Evolutionary conservation across 2,113 vertebrate species (phyloP), one percentile per base, ranked within the genome.

Genomic region (Halichoerus grypus): DNA sequence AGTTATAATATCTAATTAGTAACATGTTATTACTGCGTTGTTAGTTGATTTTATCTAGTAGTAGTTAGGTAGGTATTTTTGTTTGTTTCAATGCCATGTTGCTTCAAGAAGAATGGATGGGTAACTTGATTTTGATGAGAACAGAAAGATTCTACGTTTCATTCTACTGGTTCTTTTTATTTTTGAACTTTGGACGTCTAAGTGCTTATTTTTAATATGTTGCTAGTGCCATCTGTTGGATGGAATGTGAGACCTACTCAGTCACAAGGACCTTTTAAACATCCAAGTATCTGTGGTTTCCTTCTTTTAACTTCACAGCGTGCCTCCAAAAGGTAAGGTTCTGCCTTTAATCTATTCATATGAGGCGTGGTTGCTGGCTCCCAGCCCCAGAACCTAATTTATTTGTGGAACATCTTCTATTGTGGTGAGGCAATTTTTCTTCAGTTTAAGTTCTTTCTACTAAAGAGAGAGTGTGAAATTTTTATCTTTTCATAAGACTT

Each of bases 141-240:
- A 59, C 24, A 55, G 63, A 79, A 74, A 24, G 55, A 80, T 85
- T 88, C 69, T 21, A 51, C 10, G 21, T 81, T 15, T 90, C 22
- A 36, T 91, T 67, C 80, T 10, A 57, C 12, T 53, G 51, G 6
- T 46, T 86, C 10, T 89, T 57, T 90, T 91, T 83, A 46, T 51
- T 51, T 15, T 36, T 84, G 55, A 92, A 85, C 31, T 39, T 65
- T 26, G 5, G 28, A 39, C 8, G 4, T 63, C 24, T 22, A 82
- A 3, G 15, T 63, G 46, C n/a, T 94, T 84, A 90, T 97, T 96
- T 69, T 82, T 28, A 9, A 33, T 67, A 93, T 89, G 91, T 88
- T 61, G 72, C 94, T 97, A 74, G 86, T 95, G 92, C 86, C 96
- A 85, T 93, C 96, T 98, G 82, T 89, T 96, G 97, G 91, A 71